Evolutionary conservation across 2,113 vertebrate genomes (phyloP).

Genomic region (Aviceda subcristata): DNA sequence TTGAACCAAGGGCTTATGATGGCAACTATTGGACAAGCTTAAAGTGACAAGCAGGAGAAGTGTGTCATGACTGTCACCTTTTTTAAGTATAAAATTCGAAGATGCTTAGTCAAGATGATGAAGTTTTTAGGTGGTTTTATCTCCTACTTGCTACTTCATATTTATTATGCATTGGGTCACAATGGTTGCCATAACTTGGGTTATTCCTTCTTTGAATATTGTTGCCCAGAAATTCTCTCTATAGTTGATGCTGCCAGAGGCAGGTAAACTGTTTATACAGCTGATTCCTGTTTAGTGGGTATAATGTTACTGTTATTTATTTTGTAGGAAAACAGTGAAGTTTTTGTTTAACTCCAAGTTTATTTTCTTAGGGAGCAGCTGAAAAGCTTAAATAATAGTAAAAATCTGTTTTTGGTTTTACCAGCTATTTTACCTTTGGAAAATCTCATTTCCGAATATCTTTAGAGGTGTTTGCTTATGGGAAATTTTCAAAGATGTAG

Average conservation of each 20-base stretch:
- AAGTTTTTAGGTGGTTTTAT: neutral
- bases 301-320: slow-evolving; percentile 59
- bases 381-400: slow-evolving; percentile 57
- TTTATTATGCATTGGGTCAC: neutral
- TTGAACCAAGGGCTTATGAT: neutral
- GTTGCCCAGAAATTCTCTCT: slow-evolving; percentile 21
- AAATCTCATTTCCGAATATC: neutral
- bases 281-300: slow-evolving; percentile 64
- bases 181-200: neutral
- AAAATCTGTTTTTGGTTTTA: neutral
- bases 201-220: slow-evolving; percentile 4
- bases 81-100: neutral
- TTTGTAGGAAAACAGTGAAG: slow-evolving; percentile 54
- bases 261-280: slow-evolving; percentile 72
- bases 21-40: neutral
- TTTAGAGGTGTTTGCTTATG: neutral
- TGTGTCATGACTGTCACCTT: neutral
- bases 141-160: neutral
- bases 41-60: neutral
- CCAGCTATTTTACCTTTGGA: neutral
- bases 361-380: slow-evolving; percentile 78
- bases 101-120: neutral
- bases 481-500: neutral
- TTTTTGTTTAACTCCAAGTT: slow-evolving; percentile 75
- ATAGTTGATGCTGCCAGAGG: neutral